Evolutionary conservation across 53 echinoderm and acorn worm species (phyloP).

Genomic region (Actinopyga echinites): DNA sequence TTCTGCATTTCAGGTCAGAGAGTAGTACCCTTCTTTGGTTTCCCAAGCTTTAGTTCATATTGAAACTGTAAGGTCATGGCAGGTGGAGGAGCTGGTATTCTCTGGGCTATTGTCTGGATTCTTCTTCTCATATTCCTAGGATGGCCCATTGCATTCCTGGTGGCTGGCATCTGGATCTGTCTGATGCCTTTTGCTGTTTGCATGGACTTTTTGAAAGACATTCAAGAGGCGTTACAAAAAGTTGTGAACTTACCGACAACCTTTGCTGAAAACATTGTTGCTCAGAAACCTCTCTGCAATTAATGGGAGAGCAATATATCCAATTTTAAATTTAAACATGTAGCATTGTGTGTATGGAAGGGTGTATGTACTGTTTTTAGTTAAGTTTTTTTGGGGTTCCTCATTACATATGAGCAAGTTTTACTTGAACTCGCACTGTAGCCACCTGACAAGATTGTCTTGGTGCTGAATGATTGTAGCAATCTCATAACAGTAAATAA

Average conservation of each 20-base stretch:
- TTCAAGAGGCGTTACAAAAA: conserved; percentile 88
- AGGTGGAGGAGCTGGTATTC: conserved; percentile 75
- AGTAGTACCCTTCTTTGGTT: too few relatives aligned
- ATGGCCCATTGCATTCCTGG: conserved; percentile 93
- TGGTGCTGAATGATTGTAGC: too few relatives aligned
- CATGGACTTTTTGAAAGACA: conserved; percentile 85
- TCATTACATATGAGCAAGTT: too few relatives aligned
- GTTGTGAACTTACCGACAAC: conserved; percentile 82
- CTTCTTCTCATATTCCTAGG: conserved; percentile 89
- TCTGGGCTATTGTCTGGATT: conserved; percentile 90
- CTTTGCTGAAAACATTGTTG: conserved; percentile 82
- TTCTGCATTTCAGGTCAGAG: too few relatives aligned
- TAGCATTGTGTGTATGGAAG: background rate
- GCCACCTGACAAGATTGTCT: too few relatives aligned
- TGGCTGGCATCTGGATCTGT: conserved; percentile 89
- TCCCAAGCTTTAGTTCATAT: too few relatives aligned
- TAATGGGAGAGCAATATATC: background rate
- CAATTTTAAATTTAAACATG: background rate
- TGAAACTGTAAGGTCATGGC: conserved; percentile 12
- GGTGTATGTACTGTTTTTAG: too few relatives aligned
- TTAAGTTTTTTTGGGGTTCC: too few relatives aligned
- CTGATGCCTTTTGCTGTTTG: conserved; percentile 95
- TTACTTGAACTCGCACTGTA: too few relatives aligned
- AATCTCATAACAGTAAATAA: too few relatives aligned
- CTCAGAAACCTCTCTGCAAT: conserved; percentile 85